Evolutionary conservation across 2,888 invertebrate genomes (phyloP).

Genomic region (Metalampra italica): DNA sequence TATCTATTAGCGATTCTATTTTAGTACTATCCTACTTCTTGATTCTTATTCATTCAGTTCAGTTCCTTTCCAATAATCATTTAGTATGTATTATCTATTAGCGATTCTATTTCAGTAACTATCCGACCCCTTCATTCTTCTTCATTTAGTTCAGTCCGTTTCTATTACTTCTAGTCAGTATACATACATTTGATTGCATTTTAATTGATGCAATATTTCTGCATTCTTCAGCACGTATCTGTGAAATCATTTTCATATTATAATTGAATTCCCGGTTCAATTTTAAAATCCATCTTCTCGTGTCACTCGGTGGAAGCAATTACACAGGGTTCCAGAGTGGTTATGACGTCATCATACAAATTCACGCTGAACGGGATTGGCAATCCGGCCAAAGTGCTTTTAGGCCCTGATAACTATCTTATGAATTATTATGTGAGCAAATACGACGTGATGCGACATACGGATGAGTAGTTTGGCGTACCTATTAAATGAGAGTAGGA

Average conservation of each 20-base stretch:
- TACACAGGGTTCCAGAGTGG: slow-evolving; percentile 27
- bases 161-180: too few species aligned
- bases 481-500: background rate
- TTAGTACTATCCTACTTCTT: too few species aligned
- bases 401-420: slow-evolving; percentile 56
- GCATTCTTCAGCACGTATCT: background rate
- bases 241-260: slow-evolving; percentile 1
- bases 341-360: slow-evolving; percentile 57
- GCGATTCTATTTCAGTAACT: too few species aligned
- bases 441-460: slow-evolving; percentile 24
- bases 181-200: too few species aligned
- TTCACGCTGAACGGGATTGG: slow-evolving; percentile 46
- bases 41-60: too few species aligned
- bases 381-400: slow-evolving; percentile 59
- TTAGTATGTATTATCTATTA: too few species aligned
- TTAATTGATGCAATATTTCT: too few species aligned
- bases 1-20: too few species aligned
- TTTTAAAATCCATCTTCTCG: slow-evolving; percentile 36
- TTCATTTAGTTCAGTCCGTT: too few species aligned
- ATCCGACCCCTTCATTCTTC: too few species aligned
- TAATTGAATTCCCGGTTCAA: slow-evolving; percentile 10
- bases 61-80: too few species aligned
- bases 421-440: slow-evolving; percentile 46
- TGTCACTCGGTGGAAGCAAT: slow-evolving; percentile 22
- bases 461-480: slow-evolving; percentile 10